Conservation (phyloP, 2,113 vertebrate genomes). For the Crocuta crocuta region DNA sequence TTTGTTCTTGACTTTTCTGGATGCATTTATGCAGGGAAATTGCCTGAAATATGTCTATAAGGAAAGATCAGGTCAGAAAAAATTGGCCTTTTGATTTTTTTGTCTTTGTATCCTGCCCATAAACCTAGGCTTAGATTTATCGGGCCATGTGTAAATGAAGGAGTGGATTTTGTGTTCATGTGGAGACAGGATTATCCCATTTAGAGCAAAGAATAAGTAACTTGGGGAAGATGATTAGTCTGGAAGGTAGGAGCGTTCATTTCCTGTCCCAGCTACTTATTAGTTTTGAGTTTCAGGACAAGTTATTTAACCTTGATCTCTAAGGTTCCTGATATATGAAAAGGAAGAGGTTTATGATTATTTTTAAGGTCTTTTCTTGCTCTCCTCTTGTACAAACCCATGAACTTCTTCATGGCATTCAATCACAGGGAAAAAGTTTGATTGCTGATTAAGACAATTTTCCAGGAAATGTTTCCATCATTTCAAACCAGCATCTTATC, state of each 20-base stretch:
- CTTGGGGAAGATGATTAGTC: background rate
- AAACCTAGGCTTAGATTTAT: background rate
- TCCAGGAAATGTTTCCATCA: constrained; percentile 21
- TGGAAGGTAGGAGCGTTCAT: background rate
- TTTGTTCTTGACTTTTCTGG: background rate
- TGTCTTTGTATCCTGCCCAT: background rate
- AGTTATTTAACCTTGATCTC: background rate
- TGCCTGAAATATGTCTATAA: background rate
- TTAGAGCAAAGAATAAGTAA: constrained; percentile 27
- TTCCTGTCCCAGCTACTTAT: background rate
- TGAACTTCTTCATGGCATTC: background rate
- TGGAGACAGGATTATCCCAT: background rate
- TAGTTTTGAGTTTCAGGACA: background rate
- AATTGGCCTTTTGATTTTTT: background rate
- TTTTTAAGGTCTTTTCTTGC: background rate
- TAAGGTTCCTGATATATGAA: background rate
- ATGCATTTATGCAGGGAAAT: background rate
- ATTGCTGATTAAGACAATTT: constrained; percentile 21
- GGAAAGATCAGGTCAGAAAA: background rate
- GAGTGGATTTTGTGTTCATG: background rate
- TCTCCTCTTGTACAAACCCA: background rate
- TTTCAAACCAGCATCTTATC: background rate
- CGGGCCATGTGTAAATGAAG: background rate
- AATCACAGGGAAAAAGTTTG: background rate
- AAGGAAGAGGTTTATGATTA: background rate